Base-by-base conservation (phyloP, 2,797 vertebrate genomes). In the Acipenser ruthenus region DNA sequence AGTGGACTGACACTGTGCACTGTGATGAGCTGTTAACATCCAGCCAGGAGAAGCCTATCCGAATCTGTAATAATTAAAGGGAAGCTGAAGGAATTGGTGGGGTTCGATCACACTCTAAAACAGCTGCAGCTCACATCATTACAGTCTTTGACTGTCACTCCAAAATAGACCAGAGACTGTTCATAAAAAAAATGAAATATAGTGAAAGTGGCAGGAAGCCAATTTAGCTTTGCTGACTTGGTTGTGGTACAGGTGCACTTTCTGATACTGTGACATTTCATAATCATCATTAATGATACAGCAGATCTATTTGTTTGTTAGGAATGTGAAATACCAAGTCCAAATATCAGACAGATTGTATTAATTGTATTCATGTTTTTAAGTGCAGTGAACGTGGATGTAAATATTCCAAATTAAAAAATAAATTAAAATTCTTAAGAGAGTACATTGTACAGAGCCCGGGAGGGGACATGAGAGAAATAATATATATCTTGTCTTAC, bases 21-120 rank as follows among this genome's bases (percentile, higher is more conserved):
- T 65, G 73, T 73, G 71, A 75, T 78, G 74, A 74, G 69, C 65
- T 84, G 77, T 86, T 76, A 83, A 60, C 67, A 68, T 69, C 72
- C 73, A 74, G 67, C 73, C 69, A 67, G 69, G 69, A 69, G 60
- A 63, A 70, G 71, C 78, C 77, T 74, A 74, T 69, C 75, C 65
- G 74, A 80, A 70, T 78, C 77, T 69, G 67, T 72, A 75, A 71
- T 78, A 86, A 81, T 87, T 85, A 82, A 72, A 78, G 72, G 77
- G 75, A 62, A 77, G 72, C 70, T 66, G 55, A 70, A 62, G 62
- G 13, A 69, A 73, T 77, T 62, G 74, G 48, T 62, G 67, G 73
- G 61, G 10, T 63, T 77, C 0, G 0, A 47, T 71, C 47, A 13
- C 49, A 49, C 49, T 67, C 59, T 68, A 65, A 75, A 79, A 70